Conservation (phyloP, 1,140 invertebrate genomes). For the Lepidurus couesii region DNA sequence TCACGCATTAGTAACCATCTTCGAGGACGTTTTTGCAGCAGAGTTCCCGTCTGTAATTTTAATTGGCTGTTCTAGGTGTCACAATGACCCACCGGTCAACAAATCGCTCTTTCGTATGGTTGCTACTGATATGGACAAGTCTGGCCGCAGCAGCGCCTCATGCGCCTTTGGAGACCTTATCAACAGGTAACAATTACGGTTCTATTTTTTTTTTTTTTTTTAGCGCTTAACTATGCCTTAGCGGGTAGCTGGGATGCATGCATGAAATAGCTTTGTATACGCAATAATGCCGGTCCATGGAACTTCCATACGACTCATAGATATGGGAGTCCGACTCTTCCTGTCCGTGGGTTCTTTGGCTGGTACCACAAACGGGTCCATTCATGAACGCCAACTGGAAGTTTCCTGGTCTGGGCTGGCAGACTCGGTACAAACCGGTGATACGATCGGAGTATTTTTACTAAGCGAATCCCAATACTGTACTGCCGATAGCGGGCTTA, state of each 20-base stretch:
- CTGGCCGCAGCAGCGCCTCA: background rate
- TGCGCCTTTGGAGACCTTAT: background rate
- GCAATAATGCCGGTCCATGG: background rate
- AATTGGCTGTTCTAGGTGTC: background rate
- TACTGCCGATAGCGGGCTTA: constrained; percentile 32
- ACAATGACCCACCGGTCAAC: background rate
- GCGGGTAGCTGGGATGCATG: no score
- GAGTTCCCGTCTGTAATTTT: background rate
- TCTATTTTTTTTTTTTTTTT: background rate
- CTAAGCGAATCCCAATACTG: constrained; percentile 27
- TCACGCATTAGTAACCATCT: background rate
- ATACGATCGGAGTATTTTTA: background rate
- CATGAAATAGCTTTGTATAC: no score
- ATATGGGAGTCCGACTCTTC: constrained; percentile 25
- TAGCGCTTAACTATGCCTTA: no score
- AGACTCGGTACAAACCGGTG: constrained; percentile 36
- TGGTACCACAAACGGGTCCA: constrained; percentile 26
- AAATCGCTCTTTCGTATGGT: background rate
- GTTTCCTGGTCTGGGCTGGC: constrained; percentile 38
- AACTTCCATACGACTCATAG: background rate
- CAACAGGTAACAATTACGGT: background rate
- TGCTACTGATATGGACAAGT: background rate
- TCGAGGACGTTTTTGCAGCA: background rate
- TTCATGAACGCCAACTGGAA: constrained; percentile 37
- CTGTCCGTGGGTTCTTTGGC: constrained; percentile 34